A percentile compares a stretch with the other conserved stretches of the same genome.
Conservation (phyloP, 2,797 vertebrate genomes). For the Hypotaenidia okinawae region DNA sequence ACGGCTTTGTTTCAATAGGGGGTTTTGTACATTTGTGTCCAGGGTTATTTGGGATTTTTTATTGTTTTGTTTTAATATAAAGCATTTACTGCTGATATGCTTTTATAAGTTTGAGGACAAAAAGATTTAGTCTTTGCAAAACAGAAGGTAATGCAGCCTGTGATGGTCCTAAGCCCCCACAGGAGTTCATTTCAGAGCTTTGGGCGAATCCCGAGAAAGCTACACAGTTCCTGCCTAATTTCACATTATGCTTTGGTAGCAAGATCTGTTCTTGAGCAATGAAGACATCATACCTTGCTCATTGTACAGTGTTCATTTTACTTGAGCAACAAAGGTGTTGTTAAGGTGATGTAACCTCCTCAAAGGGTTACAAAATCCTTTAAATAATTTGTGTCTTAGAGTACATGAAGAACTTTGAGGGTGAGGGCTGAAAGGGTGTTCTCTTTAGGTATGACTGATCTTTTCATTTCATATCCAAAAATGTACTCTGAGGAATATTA, state of each 20-base stretch:
- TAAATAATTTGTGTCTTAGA: neutral
- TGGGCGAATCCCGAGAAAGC: neutral
- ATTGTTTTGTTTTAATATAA: slow-evolving; percentile 11
- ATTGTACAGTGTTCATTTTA: neutral
- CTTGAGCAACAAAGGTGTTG: neutral
- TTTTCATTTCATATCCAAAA: neutral
- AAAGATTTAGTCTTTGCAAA: neutral
- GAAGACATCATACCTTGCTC: neutral
- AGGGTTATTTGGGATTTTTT: neutral
- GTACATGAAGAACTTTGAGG: neutral
- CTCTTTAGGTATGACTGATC: neutral
- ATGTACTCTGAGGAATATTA: neutral
- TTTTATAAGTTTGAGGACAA: neutral
- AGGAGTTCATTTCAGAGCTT: neutral
- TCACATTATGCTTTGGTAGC: neutral
- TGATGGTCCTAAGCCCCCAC: neutral
- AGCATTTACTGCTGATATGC: neutral
- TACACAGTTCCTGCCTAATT: neutral
- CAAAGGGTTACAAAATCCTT: neutral
- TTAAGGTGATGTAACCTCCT: neutral
- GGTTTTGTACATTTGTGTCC: neutral
- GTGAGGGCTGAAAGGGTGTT: neutral
- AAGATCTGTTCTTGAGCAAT: neutral
- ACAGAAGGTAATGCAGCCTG: neutral
- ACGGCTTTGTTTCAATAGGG: neutral